These are phyloP conservation scores for Microhierax caerulescens DNA, from an alignment of 2,797 vertebrate species.

Conservation along the genomic window DNA sequence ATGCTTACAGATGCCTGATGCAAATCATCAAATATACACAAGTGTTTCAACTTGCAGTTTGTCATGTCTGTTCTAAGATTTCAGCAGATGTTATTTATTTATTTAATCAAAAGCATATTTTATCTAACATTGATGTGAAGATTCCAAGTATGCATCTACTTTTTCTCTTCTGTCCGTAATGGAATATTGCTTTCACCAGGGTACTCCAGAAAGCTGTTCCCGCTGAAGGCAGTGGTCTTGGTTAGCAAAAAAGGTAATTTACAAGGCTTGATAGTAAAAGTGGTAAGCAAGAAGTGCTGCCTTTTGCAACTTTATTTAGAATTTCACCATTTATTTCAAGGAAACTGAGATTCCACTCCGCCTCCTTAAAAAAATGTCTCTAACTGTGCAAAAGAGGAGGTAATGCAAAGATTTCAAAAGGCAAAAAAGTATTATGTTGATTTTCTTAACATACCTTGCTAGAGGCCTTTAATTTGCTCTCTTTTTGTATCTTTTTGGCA, in stretches of 20 bases:
- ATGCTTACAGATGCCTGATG: neutral
- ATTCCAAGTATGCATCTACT: slow-evolving; percentile 15
- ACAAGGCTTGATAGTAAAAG: neutral
- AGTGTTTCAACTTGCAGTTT: neutral
- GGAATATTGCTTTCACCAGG: neutral
- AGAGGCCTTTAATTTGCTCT: slow-evolving; percentile 60
- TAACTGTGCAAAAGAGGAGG: neutral
- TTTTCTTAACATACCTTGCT: slow-evolving; percentile 76
- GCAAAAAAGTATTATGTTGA: slow-evolving; percentile 71
- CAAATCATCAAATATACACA: neutral
- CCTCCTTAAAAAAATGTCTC: neutral
- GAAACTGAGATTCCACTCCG: neutral
- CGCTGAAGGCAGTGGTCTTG: neutral
- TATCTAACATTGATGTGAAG: neutral
- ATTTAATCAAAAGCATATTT: slow-evolving; percentile 34
- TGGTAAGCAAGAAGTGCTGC: neutral
- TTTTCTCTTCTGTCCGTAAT: neutral
- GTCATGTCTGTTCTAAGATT: neutral
- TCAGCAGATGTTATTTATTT: slow-evolving; percentile 44
- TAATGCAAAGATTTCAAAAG: neutral
- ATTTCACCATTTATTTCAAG: neutral
- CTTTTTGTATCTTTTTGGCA: neutral
- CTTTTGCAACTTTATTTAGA: neutral
- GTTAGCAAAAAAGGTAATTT: neutral
- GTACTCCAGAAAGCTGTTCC: neutral